Evolutionary conservation across 2,888 invertebrate genomes (phyloP), one percentile per base, ranked within the genome.

Genomic region (Drosophila kokeensis): DNA sequence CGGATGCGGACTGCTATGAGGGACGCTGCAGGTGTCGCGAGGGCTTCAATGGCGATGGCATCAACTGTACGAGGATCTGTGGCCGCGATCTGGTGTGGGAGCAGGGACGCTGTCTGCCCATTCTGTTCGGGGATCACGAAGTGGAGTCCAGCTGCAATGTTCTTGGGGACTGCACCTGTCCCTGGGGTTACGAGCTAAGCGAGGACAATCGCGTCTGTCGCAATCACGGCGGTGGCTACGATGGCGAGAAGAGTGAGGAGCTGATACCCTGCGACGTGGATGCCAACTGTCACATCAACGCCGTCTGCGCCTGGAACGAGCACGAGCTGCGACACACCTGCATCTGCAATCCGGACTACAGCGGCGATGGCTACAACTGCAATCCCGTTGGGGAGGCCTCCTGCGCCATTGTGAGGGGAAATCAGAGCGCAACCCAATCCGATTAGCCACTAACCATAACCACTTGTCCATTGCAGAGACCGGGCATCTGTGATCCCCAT

Each of bases 1-100:
- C 93, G 27, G 96, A 98, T 89, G 98, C 99, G 0, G 95, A 96
- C 69, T 99, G 99, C 90, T 94, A 95, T 71, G 98, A 98, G 91
- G 95, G 96, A 58, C 95, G 88, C 58, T 97, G 97, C 89, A 92
- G 94, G 60, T 97, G 97, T 91, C 94, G 94, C 34, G 91, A 93
- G 4, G 97, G 97, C 15, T 97, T 95, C 92, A 93, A 94, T 29
- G 97, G 97, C 7, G 95, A 97, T 90, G 97, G 97, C 0, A 93
- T 94, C 50, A 78, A 58, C 4, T 93, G 93, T 40, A 60, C 54
- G 10, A 86, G 91, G 34, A 87, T 89, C 18, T 93, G 93, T 65
- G 89, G 81, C 0, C 79, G 83, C 3, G 91, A 92, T 29, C 91
- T 92, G 73, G 85, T 89, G 13, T 93, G 91, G 91, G 91, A 91